Base-by-base conservation (phyloP, 2,888 invertebrate genomes). In the Colletes collaris region DNA sequence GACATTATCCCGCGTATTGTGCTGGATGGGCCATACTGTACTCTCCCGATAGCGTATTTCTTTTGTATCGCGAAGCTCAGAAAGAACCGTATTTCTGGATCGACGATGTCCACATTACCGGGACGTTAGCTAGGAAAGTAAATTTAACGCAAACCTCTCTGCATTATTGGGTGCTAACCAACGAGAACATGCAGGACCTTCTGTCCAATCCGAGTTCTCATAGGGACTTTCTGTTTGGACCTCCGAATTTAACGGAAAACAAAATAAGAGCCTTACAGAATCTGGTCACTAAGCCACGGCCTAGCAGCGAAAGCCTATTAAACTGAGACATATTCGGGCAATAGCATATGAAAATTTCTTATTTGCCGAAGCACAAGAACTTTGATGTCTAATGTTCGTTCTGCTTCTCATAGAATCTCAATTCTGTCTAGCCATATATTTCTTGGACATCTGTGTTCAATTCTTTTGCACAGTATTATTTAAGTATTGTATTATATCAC, bases 31-130 rank as follows among this genome's bases (percentile, higher is more conserved):
- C 95, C 2, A 95, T 96, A 75, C 93, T 96, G 11, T 96, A 96
- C 88, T 96, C 96, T 0, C 94, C 94, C 56, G 96, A 96, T 89
- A 94, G 95, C 53, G 94, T 94, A 16, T 93, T 93, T 74, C 93
- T 94, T 44, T 92, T 96, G 13, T 95, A 95, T 65, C 93, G 93
- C 70, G 94, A 94, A 62, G 96, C 96, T 0, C 95, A 96, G 87
- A 93, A 92, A 7, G 93, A 94, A 3, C 95, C 95, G 2, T 97
- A 96, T 90, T 97, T 97, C 93, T 97, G 97, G 97, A 96, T 97
- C 65, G 97, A 97, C 90, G 97, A 97, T 91, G 96, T 96, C 50
- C 96, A 96, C 88, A 94, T 97, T 52, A 97, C 97, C 0, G 97
- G 97, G 37, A 93, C 95, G 0, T 90, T 96, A 71, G 95, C 95